These are phyloP conservation scores for Ptychodera flava DNA, from an alignment of 35 echinoderm and acorn worm species.

Conservation along the genomic window DNA sequence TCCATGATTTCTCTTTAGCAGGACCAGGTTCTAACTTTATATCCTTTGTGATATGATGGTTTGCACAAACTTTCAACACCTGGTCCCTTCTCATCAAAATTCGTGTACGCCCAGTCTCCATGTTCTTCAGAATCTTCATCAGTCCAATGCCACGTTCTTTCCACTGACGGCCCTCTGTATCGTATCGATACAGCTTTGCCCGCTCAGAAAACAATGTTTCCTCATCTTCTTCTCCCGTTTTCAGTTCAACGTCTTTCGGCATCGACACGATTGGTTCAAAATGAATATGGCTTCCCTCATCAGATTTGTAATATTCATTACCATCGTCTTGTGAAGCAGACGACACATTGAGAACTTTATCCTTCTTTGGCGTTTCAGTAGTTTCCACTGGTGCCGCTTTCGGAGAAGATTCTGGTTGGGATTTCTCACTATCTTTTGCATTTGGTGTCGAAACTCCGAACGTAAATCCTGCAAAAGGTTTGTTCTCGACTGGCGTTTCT, in stretches of 20 bases:
- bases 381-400: neutral
- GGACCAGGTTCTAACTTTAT: neutral
- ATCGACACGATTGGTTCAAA: neutral
- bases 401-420: neutral
- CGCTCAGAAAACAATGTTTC: neutral
- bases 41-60: neutral
- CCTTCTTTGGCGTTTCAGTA: neutral
- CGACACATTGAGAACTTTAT: neutral
- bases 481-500: neutral
- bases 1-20: neutral
- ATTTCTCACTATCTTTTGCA: neutral
- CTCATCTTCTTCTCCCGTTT: neutral
- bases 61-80: neutral
- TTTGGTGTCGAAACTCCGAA: neutral
- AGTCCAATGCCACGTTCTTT: slow-evolving; percentile 11
- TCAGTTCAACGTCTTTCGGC: neutral
- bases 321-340: neutral
- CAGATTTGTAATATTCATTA: neutral
- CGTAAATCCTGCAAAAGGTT: neutral
- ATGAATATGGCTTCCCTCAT: neutral
- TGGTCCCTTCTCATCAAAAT: neutral
- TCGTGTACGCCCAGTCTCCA: neutral
- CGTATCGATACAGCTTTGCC: neutral
- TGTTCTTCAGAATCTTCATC: neutral
- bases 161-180: neutral